Evolutionary conservation across 2,797 vertebrate genomes (phyloP).

Genomic region (Silurus aristotelis): DNA sequence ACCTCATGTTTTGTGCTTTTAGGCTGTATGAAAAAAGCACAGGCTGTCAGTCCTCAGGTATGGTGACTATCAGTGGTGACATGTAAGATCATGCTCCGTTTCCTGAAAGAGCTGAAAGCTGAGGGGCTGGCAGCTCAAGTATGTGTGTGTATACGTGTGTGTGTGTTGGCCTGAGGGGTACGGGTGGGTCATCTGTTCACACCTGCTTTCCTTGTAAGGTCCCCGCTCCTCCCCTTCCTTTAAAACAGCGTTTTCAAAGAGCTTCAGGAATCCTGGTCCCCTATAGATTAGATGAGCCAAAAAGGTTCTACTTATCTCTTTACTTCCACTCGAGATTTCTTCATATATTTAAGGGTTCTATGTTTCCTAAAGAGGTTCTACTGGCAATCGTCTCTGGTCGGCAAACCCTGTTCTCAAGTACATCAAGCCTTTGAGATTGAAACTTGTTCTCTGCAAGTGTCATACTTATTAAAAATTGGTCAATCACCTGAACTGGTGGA

Average conservation of each 20-base stretch:
- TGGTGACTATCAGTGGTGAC: slow-evolving; percentile 40
- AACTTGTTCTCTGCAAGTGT: not conserved
- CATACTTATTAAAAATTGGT: not conserved
- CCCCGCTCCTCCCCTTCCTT: slow-evolving; percentile 18
- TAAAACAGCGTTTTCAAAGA: slow-evolving; percentile 21
- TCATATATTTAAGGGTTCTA: not conserved
- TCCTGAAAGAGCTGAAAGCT: slow-evolving; percentile 41
- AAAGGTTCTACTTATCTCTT: slow-evolving; percentile 15
- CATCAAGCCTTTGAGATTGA: not conserved
- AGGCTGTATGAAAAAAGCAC: slow-evolving; percentile 22
- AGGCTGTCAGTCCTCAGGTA: slow-evolving; percentile 36
- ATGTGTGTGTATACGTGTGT: slow-evolving; percentile 32
- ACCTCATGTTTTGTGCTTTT: slow-evolving; percentile 29
- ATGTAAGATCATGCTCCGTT: slow-evolving; percentile 45
- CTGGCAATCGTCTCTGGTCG: too few species aligned
- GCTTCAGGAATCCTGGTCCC: slow-evolving; percentile 18
- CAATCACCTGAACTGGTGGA: slow-evolving; percentile 21
- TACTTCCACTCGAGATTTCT: not conserved
- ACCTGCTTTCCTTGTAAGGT: slow-evolving; percentile 47
- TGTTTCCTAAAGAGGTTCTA: slow-evolving; percentile 5
- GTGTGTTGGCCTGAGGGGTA: slow-evolving; percentile 34
- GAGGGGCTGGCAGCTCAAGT: slow-evolving; percentile 33
- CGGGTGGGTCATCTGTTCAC: slow-evolving; percentile 52
- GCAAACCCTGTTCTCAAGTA: not conserved
- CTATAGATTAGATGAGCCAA: slow-evolving; percentile 12